Conservation (phyloP, 2,797 vertebrate species). For the Darevskia nairensis region DNA sequence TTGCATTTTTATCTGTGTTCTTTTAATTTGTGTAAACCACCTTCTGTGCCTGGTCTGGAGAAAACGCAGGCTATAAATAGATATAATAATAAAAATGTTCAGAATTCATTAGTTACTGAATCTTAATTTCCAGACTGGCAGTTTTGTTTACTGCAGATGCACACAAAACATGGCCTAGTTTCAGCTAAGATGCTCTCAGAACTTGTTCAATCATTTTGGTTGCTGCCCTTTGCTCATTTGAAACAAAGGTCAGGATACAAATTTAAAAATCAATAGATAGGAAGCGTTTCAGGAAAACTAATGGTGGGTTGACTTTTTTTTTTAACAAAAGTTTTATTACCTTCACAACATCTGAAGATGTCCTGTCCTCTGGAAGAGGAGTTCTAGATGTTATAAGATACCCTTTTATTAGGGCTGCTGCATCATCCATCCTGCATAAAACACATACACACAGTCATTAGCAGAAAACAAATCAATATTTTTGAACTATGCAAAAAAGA, state of each 20-base stretch:
- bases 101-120: not conserved
- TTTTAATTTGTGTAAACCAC: no score
- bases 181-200: not conserved
- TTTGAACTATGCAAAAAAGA: not conserved
- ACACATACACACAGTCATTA: not conserved
- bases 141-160: not conserved
- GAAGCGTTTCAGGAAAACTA: not conserved
- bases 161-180: not conserved
- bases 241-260: no score
- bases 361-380: constrained; percentile 42
- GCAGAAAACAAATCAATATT: not conserved
- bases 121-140: not conserved
- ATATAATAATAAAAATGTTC: not conserved
- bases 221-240: no score
- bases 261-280: no score
- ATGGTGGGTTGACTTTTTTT: no score
- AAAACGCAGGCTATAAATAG: no score
- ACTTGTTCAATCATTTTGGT: not conserved
- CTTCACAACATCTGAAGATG: constrained; percentile 79
- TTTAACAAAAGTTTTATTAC: constrained; percentile 71
- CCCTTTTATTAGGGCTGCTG: constrained; percentile 81
- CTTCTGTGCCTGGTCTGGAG: no score
- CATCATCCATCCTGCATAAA: constrained; percentile 83
- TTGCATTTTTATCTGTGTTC: no score
- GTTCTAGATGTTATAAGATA: constrained; percentile 80